phyloP scores from a whole-genome alignment of 2,113 vertebrate genomes.

The Peromyscus californicus region DNA sequence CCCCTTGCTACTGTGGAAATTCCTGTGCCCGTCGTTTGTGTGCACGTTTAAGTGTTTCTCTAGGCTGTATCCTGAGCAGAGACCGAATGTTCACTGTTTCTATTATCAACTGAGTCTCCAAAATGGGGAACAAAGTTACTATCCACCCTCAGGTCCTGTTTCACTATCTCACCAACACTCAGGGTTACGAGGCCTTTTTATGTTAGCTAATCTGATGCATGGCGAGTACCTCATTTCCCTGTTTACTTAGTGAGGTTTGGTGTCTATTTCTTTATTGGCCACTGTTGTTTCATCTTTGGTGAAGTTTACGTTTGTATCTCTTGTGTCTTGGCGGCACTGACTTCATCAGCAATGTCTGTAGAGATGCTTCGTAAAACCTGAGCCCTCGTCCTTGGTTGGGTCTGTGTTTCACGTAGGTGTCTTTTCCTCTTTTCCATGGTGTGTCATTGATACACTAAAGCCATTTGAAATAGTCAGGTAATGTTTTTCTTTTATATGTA shows the following conservation, averaged over 20 bases:
- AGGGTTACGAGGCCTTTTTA: not conserved
- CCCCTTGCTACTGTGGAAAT: not conserved
- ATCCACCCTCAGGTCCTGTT: not conserved
- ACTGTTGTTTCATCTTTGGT: constrained; percentile 12
- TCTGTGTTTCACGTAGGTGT: constrained; percentile 22
- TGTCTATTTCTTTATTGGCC: constrained; percentile 14
- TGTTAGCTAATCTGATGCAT: constrained; percentile 8
- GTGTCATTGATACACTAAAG: not conserved
- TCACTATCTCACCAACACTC: not conserved
- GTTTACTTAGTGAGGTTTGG: not conserved
- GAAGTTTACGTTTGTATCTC: not conserved
- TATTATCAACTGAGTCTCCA: not conserved
- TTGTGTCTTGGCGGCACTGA: not conserved
- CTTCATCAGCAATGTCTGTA: constrained; percentile 10
- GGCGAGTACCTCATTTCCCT: not conserved
- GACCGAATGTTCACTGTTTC: not conserved
- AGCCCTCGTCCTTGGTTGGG: not conserved
- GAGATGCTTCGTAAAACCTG: not conserved
- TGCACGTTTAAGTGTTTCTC: not conserved
- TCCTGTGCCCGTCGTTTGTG: not conserved
- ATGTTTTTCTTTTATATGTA: not conserved
- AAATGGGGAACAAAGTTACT: not conserved
- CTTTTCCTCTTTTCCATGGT: not conserved
- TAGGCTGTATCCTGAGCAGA: not conserved
- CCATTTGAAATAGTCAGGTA: constrained; percentile 13